Evolutionary conservation across 2,113 vertebrate genomes (phyloP).

Genomic region (Larimichthys polyactis): DNA sequence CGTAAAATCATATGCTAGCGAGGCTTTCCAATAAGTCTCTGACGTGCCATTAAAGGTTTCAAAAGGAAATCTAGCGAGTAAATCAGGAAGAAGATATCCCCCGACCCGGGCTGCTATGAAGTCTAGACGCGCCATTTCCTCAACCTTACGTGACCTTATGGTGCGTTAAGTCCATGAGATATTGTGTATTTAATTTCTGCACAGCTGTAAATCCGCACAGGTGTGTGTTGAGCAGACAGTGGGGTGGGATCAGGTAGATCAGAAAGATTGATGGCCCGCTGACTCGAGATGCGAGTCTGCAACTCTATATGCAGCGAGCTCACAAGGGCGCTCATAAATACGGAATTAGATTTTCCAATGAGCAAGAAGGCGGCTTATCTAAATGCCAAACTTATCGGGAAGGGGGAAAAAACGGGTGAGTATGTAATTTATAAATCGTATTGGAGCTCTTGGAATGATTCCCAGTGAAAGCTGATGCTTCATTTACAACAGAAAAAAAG

Average conservation of each 20-base stretch:
- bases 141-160: slow-evolving; percentile 54
- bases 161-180: slow-evolving; percentile 43
- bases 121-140: slow-evolving; percentile 68
- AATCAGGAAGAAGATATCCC: slow-evolving; percentile 70
- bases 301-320: slow-evolving; percentile 31
- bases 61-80: slow-evolving; percentile 57
- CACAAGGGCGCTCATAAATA: slow-evolving; percentile 34
- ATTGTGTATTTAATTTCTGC: slow-evolving; percentile 42
- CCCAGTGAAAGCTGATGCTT: slow-evolving; percentile 8
- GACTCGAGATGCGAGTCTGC: slow-evolving; percentile 43
- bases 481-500: slow-evolving; percentile 5
- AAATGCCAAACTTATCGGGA: slow-evolving; percentile 9
- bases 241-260: slow-evolving; percentile 55
- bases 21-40: slow-evolving; percentile 58
- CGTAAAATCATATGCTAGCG: slow-evolving; percentile 61
- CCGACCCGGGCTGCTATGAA: slow-evolving; percentile 33
- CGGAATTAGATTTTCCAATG: slow-evolving; percentile 25
- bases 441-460: slow-evolving; percentile 10
- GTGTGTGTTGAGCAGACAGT: slow-evolving; percentile 54
- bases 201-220: slow-evolving; percentile 59
- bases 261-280: slow-evolving; percentile 54
- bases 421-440: background rate
- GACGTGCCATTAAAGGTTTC: slow-evolving; percentile 57
- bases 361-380: slow-evolving; percentile 15
- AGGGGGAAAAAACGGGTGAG: background rate